A percentile compares a stretch with the other conserved stretches of the same genome.
These are phyloP conservation scores for Chlorodrepanis virens DNA, from an alignment of 2,113 vertebrate genomes.

Conservation along the genomic window DNA sequence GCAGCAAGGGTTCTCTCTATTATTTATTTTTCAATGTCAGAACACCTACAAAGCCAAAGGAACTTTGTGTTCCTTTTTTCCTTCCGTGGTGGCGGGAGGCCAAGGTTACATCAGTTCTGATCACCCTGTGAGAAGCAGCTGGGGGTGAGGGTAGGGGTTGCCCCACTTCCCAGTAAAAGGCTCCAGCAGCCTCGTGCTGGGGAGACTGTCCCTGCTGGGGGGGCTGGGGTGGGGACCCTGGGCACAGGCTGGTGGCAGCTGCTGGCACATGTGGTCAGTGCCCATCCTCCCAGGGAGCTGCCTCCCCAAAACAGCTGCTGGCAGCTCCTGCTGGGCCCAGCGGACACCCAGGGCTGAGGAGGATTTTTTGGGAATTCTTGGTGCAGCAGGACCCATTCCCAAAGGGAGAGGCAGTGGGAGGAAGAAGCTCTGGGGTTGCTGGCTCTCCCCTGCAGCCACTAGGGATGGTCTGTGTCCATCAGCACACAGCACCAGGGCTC, in stretches of 20 bases:
- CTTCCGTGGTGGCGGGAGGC: neutral
- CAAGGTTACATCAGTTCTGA: neutral
- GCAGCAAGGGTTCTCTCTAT: neutral
- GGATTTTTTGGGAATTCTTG: neutral
- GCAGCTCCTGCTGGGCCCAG: neutral
- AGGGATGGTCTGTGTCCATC: neutral
- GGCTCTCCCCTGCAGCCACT: neutral
- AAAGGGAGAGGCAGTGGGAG: neutral
- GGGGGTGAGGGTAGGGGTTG: neutral
- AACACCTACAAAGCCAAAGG: neutral
- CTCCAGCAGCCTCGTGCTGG: neutral
- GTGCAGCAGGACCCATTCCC: neutral
- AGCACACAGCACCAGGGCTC: neutral
- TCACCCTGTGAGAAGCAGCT: neutral
- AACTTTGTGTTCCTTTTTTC: neutral
- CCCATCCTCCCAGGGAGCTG: rapidly evolving
- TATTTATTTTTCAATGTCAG: neutral
- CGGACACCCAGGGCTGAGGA: neutral
- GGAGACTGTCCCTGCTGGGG: rapidly evolving
- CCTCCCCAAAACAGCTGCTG: neutral
- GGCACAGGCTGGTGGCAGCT: neutral
- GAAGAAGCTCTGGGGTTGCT: neutral
- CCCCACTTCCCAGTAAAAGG: rapidly evolving
- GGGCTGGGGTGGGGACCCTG: neutral
- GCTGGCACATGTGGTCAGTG: neutral